Evolutionary conservation across 37 sponge, comb jelly and placozoan genomes (phyloP), one percentile per base, ranked within the genome.

Genomic region (Haliclona indistincta): DNA sequence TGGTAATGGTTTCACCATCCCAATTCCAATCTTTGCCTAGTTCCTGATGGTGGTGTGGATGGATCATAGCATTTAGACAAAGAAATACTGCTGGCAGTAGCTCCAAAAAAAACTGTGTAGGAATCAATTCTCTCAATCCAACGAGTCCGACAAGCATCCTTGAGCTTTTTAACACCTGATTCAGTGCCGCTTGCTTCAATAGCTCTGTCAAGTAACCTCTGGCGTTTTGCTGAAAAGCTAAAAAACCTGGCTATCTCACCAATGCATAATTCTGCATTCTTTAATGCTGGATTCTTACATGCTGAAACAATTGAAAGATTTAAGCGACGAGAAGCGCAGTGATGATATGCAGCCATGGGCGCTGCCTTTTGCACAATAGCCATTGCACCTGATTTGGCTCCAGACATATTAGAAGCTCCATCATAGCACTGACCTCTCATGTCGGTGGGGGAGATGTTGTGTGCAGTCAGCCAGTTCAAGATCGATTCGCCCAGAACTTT

Each of bases 361-460:
- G 74, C 76, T 40, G 71, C 54, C 35, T 81, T 26, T 47, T 73
- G 82, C n/a, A 81, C 56, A 64, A 76, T 42, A 45, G 77, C 65
- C 37, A 32, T 61, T 28, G 63, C 67, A 53, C 84, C 84, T 63
- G 71, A 75, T 42, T 51, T 44, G 45, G 84, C 74, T 41, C 77
- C 77, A 60, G 77, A 38, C 84, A 84, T 84, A 47, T 74, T 80
- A 17, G 76, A 74, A 26, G 81, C 76, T n/a, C 81, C 81, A 47
- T 86, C 81, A 63, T 86, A 86, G 26, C 77, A 73, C 64, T 86
- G 87, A 8, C 76, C 87, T 22, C 81, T 61, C 38, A 73, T 45
- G 38, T 86, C 35, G 11, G 42, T 11, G 5, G 70, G 58, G 23
- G 63, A 41, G 11, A 86, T 28, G n/a, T 70, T 76, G 43, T 44